Evolutionary conservation across 2,113 vertebrate species (phyloP).

Genomic region (Echinops telfairi): DNA sequence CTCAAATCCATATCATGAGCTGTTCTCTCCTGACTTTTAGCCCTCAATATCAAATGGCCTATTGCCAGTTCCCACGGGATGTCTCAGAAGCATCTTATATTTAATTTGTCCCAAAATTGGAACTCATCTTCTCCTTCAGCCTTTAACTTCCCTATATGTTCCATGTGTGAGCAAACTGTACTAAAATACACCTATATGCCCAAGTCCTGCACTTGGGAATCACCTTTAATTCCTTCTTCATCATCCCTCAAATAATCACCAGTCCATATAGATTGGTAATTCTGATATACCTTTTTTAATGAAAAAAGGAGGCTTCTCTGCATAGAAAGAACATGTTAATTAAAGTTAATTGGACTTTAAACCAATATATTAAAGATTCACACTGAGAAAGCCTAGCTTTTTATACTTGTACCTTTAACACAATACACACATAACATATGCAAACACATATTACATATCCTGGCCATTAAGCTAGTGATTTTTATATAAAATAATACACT

Average conservation of each 20-base stretch:
- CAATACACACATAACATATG: background rate
- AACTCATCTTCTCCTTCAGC: conserved; percentile 1
- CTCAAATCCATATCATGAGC: background rate
- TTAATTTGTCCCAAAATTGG: background rate
- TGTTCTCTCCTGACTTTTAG: conserved; percentile 13
- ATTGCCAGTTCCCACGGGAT: background rate
- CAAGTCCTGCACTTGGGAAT: background rate
- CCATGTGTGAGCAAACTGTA: background rate
- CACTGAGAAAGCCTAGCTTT: conserved; percentile 43
- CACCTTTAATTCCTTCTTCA: conserved; percentile 28
- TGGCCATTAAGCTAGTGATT: background rate
- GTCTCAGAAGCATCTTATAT: background rate
- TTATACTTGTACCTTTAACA: conserved; percentile 37
- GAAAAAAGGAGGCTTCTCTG: conserved; percentile 39
- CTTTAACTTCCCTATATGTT: background rate
- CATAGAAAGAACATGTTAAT: conserved; percentile 44
- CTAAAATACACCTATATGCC: background rate
- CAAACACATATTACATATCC: too few relatives aligned
- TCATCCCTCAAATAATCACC: conserved; percentile 50
- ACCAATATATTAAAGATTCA: conserved; percentile 50
- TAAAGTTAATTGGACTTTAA: conserved; percentile 61
- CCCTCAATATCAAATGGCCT: background rate
- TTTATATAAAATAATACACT: conserved; percentile 31
- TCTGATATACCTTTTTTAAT: conserved; percentile 68
- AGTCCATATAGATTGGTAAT: conserved; percentile 32